Evolutionary conservation across 2,888 invertebrate species (phyloP), one percentile per base, ranked within the genome.

Genomic region (Eupithecia subumbrata): DNA sequence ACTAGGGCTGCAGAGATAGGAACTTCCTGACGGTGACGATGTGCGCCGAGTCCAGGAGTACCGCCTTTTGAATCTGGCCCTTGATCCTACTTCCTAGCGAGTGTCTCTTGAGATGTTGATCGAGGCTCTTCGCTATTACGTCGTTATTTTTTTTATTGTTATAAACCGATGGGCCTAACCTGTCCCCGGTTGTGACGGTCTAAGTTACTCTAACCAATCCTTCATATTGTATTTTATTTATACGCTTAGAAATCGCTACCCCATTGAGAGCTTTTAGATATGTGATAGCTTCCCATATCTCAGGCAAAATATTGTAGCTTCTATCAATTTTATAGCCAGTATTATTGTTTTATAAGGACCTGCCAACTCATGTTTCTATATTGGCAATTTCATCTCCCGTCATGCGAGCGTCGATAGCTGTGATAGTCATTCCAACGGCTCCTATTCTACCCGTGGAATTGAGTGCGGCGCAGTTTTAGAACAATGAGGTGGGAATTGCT

Each of bases 401-500:
- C 85, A 30, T 63, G 25, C 56, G 25, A 43, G 43, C 67, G 37
- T 22, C 43, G 43, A 68, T 68, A 22, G 68, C 43, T 68, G 68
- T 43, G 68, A 68, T 68, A 43, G 68, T 67, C 67, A 67, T 37
- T 68, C 68, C n/a, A 68, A 68, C 43, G 43, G 68, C 68, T 68
- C 45, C 22, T 45, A 43, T 68, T 43, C 40, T 69, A 73, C 72
- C 63, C 52, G 81, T 82, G 79, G 83, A 81, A 84, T 82, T 81
- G 83, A 85, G 85, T 83, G 87, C 85, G 87, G 87, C 85, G 87
- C 88, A 91, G 92, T 91, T 91, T 90, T 89, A 90, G 90, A 92
- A 92, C 91, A 92, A 92, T 90, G 89, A 89, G 86, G 85, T 88
- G 88, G 89, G 91, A 91, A 92, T 92, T 91, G 92, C 88, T 89